Base-by-base conservation (phyloP, 2,888 invertebrate genomes). In the Heliconius ismenius region DNA sequence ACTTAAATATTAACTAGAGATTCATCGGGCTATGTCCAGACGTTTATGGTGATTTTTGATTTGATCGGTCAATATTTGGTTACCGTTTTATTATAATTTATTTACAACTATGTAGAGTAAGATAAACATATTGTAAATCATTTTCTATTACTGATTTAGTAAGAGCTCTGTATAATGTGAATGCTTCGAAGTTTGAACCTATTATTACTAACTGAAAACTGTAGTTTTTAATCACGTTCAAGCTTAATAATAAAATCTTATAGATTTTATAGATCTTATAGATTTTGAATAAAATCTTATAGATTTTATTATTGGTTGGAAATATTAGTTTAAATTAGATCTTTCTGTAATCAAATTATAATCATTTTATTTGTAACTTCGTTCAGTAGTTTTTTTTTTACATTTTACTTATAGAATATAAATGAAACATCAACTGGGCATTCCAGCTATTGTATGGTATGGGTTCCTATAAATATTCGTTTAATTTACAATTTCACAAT, bases 1-100 rank as follows among this genome's bases (percentile, higher is more conserved):
- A 49, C 49, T 74, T 74, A 73, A 76, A 76, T 77, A 76, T 75
- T 78, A 72, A 77, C 70, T 72, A 76, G 65, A 75, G 67, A 63
- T 36, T 62, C 26, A 21, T 75, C 62, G 65, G 36, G 60, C 60
- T 70, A 36, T 58, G 70, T 58, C 36, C 58, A 13, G 32, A 36
- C 7, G 9, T 36, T 58, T 24, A n/a, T 70, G 24, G 32, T 24
- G 54, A 32, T 58, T 70, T 58, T 32, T 54, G n/a, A n/a, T n/a
- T 32, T 58, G 28, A 58, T 58, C 58, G 54, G 32, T 15, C 69
- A 21, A 28, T 69, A 54, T 69, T 69, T 69, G 21, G 21, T 69
- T 69, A 54, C 11, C 11, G 49, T 68, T 68, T 65, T 65, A 63
- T 32, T 10, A 36, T 65, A 65, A 65, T 65, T 39, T 39, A 39